Evolutionary conservation across 2,113 vertebrate genomes (phyloP).

Genomic region (Noturus placidus): DNA sequence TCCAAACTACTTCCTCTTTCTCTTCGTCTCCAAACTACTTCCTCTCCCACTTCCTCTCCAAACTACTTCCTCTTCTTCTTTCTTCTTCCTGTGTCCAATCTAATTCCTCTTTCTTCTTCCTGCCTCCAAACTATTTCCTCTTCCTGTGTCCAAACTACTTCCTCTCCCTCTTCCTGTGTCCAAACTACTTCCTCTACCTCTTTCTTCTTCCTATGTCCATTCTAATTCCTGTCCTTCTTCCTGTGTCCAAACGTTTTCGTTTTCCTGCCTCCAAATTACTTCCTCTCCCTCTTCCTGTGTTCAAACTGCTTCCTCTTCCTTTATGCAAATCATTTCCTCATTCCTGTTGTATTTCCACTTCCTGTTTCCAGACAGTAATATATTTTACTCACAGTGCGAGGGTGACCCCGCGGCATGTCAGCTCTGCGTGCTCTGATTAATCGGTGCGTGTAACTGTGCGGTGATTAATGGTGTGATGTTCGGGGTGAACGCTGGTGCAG

Average conservation of each 20-base stretch:
- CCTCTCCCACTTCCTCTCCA: not conserved
- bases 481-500: conserved; percentile 29
- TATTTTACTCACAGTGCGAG: not conserved
- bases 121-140: no score
- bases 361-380: not conserved
- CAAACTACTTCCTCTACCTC: not conserved
- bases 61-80: not conserved
- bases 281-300: no score
- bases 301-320: not conserved
- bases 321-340: not conserved
- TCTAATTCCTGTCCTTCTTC: not conserved
- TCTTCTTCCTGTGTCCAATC: no score
- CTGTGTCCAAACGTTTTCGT: not conserved
- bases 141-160: no score
- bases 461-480: conserved; percentile 49
- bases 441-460: conserved; percentile 26
- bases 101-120: not conserved
- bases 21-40: no score
- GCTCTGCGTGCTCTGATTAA: conserved; percentile 6
- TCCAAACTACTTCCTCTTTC: no score
- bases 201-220: no score
- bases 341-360: not conserved
- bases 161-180: not conserved
- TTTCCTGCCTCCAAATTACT: not conserved
- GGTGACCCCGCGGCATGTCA: not conserved